Base-by-base conservation (phyloP, 2,888 invertebrate genomes). In the Anthoptus insignis region DNA sequence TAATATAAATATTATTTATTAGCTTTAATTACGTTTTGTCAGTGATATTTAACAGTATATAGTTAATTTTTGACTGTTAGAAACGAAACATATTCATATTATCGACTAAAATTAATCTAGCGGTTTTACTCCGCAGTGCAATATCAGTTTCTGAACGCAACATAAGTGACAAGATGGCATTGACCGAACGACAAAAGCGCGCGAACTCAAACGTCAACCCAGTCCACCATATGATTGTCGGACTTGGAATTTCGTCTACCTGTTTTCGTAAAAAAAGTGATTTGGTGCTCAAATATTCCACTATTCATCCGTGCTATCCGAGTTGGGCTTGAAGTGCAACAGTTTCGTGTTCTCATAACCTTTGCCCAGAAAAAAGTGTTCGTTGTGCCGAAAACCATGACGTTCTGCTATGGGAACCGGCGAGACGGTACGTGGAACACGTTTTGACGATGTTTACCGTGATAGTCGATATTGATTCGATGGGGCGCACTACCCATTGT, bases 291-390 rank as follows among this genome's bases (percentile, higher is more conserved):
- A 21, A 45, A 39, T 14, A 24, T 13, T 29, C 39, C 49, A 8
- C n/a, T 54, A 22, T 64, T 57, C 42, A 50, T 24, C 58, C 9
- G 19, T n/a, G 2, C n/a, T 64, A n/a, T 59, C 57, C 47, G 39
- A 65, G 59, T 66, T 63, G 49, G 1, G 47, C 66, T 69, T 63
- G 61, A 60, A 57, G 58, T 66, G 16, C 54, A 42, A 49, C 24
- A 24, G 27, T 45, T 42, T 27, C 34, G 22, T 60, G 54, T 66
- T 67, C 68, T 57, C 71, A 71, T 69, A 69, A 69, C 71, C 69
- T 67, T 65, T 59, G 37, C 29, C 34, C 34, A 13, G 19, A 56
- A 56, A 47, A 53, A 53, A n/a, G 7, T 47, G 11, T 16, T 21
- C 8, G 34, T 56, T 60, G 68, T 65, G 42, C 29, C 63, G 63